Evolutionary conservation across 1,140 invertebrate species (phyloP), one percentile per base, ranked within the genome.

Genomic region (Drosophila miranda): DNA sequence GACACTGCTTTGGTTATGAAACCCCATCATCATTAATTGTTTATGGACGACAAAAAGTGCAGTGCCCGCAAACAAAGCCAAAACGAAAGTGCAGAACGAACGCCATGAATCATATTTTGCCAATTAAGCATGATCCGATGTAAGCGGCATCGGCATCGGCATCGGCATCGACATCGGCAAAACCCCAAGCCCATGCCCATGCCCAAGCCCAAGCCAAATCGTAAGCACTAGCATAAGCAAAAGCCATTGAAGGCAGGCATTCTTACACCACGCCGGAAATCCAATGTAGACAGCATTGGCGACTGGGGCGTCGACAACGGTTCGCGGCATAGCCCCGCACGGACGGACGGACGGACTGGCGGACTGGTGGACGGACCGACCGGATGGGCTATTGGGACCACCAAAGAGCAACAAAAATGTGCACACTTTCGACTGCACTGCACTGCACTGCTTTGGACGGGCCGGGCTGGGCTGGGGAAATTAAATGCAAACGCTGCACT

Each of bases 51-150:
- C 70, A 62, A 63, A 71, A 71, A 70, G 19, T 70, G 59, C 78
- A 66, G 50, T 45, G 68, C 16, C 54, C 45, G 76, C 63, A 68
- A 72, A 53, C 44, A 42, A 48, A 71, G 61, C 46, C 34, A 13
- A 38, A 13, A 13, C 43, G 68, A 84, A 84, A 79, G 81, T 84
- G 73, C 81, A 84, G 58, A 74, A 86, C 82, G 81, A 74, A 86
- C 82, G 81, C 81, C 81, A 86, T 86, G 81, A 87, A 86, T 86
- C 82, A 86, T 67, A 86, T 86, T 86, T 73, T 86, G 81, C 82
- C 77, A 87, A 86, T 86, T 86, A 86, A 86, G 81, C 81, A 86
- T 81, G 82, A 86, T 70, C 77, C 64, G 64, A 84, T 84, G 81
- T 87, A 82, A 82, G 61, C 60, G 13, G 52, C 51, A 30, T 54